Evolutionary conservation across 2,888 invertebrate species (phyloP), one percentile per base, ranked within the genome.

Genomic region (Thecophora atra): DNA sequence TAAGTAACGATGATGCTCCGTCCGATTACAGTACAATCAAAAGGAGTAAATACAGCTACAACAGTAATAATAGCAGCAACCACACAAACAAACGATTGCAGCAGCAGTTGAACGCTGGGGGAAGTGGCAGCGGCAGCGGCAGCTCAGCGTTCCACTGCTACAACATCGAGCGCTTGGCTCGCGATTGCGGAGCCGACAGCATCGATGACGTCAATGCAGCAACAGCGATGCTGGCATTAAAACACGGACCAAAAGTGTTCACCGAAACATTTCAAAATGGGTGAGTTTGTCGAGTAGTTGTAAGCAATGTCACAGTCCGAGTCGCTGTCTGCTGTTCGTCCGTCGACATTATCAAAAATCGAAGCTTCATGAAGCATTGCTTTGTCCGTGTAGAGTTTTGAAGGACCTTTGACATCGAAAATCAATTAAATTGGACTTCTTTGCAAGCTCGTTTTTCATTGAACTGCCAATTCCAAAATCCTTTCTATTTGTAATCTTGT

Each of bases 221-320:
- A 0, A 93, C 94, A 26, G 95, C 95, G 0, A 95, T 96, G 91
- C 89, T 96, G 77, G 94, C 94, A 75, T 91, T 96, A 83, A 95
- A 95, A 87, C 94, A 95, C 82, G 95, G 94, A 67, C 92, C 94
- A 72, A 90, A 91, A 74, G 91, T 92, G 77, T 87, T 89, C 75
- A 87, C 80, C 52, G 87, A 87, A 77, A 80, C 82, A 74, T 86
- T 84, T 79, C 85, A 84, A 75, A 86, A 85, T 81, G 85, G 85
- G 85, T 85, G 79, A 80, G 79, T 76, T 63, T 42, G 8, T 37
- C 21, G 21, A 13, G 15, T 11, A 37, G 54, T 54, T 54, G 11
- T 11, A 13, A 62, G 62, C 11, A n/a, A 54, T 54, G n/a, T n/a
- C n/a, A n/a, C n/a, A n/a, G n/a, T n/a, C n/a, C n/a, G n/a, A n/a